Base-by-base conservation (phyloP, 1,140 invertebrate genomes). In the Macrocentrus cingulum region DNA sequence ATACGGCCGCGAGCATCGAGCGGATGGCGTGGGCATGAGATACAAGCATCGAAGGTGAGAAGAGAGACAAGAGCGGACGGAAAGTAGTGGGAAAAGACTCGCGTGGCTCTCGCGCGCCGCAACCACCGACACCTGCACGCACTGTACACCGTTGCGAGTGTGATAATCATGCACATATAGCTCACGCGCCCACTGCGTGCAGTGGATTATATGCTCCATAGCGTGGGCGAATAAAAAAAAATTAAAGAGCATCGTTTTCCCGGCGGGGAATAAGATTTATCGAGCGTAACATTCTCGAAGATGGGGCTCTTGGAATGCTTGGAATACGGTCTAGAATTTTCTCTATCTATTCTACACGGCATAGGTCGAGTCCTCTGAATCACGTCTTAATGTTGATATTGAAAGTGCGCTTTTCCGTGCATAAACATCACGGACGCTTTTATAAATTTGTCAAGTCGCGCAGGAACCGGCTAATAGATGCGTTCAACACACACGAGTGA, bases 401-500 rank as follows among this genome's bases (percentile, higher is more conserved):
- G 25, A 29, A 29, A 4, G 25, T 16, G 11, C 13, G 18, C 29
- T 34, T 50, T 50, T 34, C 13, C n/a, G n/a, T n/a, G n/a, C n/a
- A n/a, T n/a, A n/a, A 20, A 53, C 37, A 41, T 50, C 15, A n/a
- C 23, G n/a, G 44, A 25, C 11, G 45, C 20, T 29, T 39, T 32
- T 18, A 32, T 32, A 9, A 32, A 20, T 36, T 41, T 23, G 20
- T 9, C 56, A 49, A 56, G 57, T 23, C 18, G 59, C 56, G 66
- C 72, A 76, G 75, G 75, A 76, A 76, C 74, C 66, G 61, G 49
- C 67, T 68, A 76, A 77, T 77, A 73, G 74, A 62, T 11, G 9
- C 4, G 25, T 5, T 29, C 45, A 25, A 19, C 45, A 49, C 48
- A 48, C 48, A 41, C 66, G 68, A 78, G 68, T 75, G 65, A 67